Conservation (phyloP, 2,797 vertebrate genomes). For the Sebastes melanostomus region DNA sequence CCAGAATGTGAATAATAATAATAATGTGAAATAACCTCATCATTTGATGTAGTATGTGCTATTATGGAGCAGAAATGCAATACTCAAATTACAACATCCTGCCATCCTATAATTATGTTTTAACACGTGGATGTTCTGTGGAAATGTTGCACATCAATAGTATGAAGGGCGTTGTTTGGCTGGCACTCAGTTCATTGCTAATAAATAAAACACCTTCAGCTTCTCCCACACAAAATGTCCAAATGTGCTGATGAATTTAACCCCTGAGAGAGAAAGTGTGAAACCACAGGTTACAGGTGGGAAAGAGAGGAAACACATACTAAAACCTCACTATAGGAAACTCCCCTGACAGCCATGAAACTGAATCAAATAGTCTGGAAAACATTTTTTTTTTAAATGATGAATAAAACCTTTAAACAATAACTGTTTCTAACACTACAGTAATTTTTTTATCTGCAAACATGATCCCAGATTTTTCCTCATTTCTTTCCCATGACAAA, state of each 20-base stretch:
- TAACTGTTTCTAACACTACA: not conserved
- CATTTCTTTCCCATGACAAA: not conserved
- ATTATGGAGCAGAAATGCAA: not conserved
- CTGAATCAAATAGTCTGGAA: not conserved
- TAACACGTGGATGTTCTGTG: not conserved
- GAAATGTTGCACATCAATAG: not conserved
- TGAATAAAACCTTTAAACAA: slow-evolving; percentile 6
- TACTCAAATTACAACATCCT: not conserved
- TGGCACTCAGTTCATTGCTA: not conserved
- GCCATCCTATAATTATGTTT: not conserved
- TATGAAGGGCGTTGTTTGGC: not conserved
- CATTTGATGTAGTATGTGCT: not conserved
- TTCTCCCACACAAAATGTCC: not conserved
- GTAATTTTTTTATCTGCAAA: not conserved
- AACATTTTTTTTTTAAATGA: not conserved
- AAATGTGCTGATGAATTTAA: not conserved
- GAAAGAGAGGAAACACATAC: not conserved
- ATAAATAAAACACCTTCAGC: slow-evolving; percentile 8
- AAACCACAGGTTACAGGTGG: slow-evolving; percentile 34
- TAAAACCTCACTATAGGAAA: not conserved
- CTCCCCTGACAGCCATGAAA: not conserved
- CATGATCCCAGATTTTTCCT: not conserved
- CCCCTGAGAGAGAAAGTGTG: not conserved
- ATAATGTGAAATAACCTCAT: not conserved
- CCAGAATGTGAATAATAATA: not conserved